phyloP scores from a whole-genome alignment of 2,888 invertebrate genomes.

The Opisthograptis luteolata region DNA sequence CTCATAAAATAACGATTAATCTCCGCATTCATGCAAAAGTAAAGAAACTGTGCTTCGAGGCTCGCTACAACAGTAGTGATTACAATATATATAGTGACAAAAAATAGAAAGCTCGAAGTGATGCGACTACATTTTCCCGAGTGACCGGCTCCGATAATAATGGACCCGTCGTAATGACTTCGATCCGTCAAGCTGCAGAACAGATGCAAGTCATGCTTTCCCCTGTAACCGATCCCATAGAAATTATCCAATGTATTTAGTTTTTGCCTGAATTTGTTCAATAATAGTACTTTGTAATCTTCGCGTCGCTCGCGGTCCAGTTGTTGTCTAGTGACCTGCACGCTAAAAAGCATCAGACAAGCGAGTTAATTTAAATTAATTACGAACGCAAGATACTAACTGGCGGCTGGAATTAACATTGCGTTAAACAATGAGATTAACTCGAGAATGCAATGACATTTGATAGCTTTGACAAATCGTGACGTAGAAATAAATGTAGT shows the following conservation, averaged over 20 bases:
- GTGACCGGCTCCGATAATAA: conserved; percentile 25
- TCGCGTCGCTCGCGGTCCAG: conserved; percentile 14
- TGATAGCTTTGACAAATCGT: not conserved
- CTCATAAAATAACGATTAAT: too few relatives aligned
- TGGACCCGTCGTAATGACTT: conserved; percentile 14
- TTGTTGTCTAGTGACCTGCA: conserved; percentile 10
- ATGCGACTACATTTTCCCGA: conserved; percentile 18
- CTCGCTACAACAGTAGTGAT: too few relatives aligned
- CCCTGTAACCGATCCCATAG: not conserved
- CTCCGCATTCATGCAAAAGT: too few relatives aligned
- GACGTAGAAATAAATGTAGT: not conserved
- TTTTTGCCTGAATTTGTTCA: not conserved
- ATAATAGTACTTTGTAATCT: conserved; percentile 3
- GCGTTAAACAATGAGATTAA: not conserved
- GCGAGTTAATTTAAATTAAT: conserved; percentile 19
- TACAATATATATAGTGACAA: conserved; percentile 11
- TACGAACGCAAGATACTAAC: conserved; percentile 14
- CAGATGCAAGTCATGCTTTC: conserved; percentile 11
- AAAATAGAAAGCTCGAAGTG: conserved; percentile 18
- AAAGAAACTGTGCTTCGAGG: too few relatives aligned
- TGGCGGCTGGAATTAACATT: conserved; percentile 4
- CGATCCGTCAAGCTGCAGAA: conserved; percentile 12
- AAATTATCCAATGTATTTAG: not conserved
- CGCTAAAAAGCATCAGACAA: conserved; percentile 17
- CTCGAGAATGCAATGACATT: not conserved